These are phyloP conservation scores for Caenorhabditis virilis DNA, from an alignment of 2,888 invertebrate genomes.

Conservation along the genomic window DNA sequence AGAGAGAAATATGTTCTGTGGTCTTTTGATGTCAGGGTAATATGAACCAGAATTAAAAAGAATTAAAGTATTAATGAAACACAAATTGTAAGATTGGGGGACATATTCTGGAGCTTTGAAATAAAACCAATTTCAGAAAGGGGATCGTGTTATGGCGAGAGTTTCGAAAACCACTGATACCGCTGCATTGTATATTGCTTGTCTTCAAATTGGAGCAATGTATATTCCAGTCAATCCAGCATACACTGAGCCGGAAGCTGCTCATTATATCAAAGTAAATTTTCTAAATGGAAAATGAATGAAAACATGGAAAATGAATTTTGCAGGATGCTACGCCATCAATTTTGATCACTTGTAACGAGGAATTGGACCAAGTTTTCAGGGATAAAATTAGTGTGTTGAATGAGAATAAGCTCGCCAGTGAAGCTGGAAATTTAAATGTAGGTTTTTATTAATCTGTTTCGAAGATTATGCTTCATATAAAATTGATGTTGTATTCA, in stretches of 20 bases:
- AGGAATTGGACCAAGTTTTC: conserved; percentile 41
- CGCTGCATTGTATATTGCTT: conserved; percentile 65
- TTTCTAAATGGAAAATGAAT: background rate
- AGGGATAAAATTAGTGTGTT: conserved; percentile 24
- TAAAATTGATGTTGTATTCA: too few relatives aligned
- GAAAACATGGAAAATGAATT: background rate
- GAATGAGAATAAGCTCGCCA: conserved; percentile 26
- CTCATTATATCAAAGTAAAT: conserved; percentile 66
- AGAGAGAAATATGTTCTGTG: too few relatives aligned
- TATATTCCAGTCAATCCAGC: conserved; percentile 65
- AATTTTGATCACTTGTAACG: conserved; percentile 57
- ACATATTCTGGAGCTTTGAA: too few relatives aligned
- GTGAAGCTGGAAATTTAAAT: conserved; percentile 16
- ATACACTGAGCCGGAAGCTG: conserved; percentile 65
- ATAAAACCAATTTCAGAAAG: conserved; percentile 65
- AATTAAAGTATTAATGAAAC: too few relatives aligned
- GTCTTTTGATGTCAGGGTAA: too few relatives aligned
- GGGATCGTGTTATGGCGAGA: conserved; percentile 63
- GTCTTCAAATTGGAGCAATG: conserved; percentile 62
- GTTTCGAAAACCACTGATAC: conserved; percentile 60
- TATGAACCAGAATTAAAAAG: too few relatives aligned
- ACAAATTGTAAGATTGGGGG: too few relatives aligned
- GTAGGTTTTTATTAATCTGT: too few relatives aligned
- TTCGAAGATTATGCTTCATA: too few relatives aligned
- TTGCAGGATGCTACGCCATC: conserved; percentile 61